Evolutionary conservation across 1,140 invertebrate genomes (phyloP).

Genomic region (Metaphire vulgaris): DNA sequence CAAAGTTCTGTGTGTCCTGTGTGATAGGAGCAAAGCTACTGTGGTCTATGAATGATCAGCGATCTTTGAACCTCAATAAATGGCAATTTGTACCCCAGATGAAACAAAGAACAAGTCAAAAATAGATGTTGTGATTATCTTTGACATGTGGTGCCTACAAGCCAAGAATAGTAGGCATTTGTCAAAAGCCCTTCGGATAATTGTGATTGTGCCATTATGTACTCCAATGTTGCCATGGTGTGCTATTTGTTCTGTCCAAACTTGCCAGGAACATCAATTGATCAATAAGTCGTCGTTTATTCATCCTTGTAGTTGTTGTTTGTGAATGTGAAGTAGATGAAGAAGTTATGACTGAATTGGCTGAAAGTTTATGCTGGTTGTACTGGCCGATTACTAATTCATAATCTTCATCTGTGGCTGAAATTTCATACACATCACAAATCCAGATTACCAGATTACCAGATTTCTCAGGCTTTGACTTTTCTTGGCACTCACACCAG

Average conservation of each 20-base stretch:
- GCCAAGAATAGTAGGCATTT: conserved; percentile 1
- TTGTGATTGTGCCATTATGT: neutral
- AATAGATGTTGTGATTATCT: neutral
- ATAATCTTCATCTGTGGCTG: too few relatives aligned
- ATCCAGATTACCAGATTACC: too few relatives aligned
- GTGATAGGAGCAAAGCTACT: neutral
- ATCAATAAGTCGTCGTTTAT: neutral
- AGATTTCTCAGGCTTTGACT: too few relatives aligned
- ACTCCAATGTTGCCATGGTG: neutral
- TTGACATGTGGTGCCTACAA: neutral
- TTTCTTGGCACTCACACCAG: too few relatives aligned
- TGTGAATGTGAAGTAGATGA: too few relatives aligned
- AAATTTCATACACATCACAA: too few relatives aligned
- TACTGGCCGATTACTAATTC: too few relatives aligned
- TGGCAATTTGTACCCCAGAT: neutral
- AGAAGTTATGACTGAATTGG: too few relatives aligned
- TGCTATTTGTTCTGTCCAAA: neutral
- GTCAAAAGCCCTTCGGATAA: neutral
- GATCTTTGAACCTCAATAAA: neutral
- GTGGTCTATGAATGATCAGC: neutral
- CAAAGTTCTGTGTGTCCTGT: neutral
- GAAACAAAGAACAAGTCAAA: neutral
- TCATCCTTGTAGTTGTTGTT: neutral
- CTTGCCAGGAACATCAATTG: neutral
- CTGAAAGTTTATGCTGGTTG: too few relatives aligned